phyloP scores from a whole-genome alignment of 2,888 invertebrate genomes.

The Agrotis puta region DNA sequence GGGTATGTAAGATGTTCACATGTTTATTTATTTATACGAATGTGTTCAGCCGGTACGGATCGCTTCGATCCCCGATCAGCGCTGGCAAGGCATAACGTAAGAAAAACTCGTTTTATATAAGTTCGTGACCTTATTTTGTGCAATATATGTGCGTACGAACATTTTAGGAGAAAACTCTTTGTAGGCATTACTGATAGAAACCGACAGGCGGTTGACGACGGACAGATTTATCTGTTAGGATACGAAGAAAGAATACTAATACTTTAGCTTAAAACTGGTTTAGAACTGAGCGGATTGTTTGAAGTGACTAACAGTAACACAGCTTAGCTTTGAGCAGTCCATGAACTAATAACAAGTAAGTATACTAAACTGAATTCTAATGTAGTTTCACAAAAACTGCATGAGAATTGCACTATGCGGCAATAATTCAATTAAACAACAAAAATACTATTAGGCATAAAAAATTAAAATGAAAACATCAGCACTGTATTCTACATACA shows the following conservation, averaged over 20 bases:
- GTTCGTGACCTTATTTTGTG: conserved; percentile 62
- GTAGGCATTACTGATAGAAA: conserved; percentile 54
- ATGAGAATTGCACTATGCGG: background rate
- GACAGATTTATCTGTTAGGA: conserved; percentile 65
- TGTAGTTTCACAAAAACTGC: background rate
- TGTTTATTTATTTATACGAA: conserved; percentile 40
- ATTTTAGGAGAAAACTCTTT: conserved; percentile 58
- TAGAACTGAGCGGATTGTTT: conserved; percentile 7
- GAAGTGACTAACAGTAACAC: conserved; percentile 23
- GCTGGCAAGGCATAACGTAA: conserved; percentile 43
- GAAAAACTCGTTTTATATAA: conserved; percentile 51
- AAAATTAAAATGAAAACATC: background rate
- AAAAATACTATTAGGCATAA: background rate
- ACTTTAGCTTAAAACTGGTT: conserved; percentile 47
- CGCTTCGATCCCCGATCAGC: conserved; percentile 39
- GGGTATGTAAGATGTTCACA: conserved; percentile 30
- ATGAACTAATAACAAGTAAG: conserved; percentile 7
- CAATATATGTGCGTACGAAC: conserved; percentile 63
- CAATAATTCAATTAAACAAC: background rate
- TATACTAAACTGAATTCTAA: background rate
- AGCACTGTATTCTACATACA: background rate
- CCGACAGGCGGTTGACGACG: conserved; percentile 62
- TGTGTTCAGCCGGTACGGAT: conserved; percentile 15
- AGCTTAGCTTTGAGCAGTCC: conserved; percentile 11
- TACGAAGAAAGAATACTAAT: conserved; percentile 66